phyloP scores from a whole-genome alignment of 2,888 invertebrate species.

The Pantelozetes paolii region DNA sequence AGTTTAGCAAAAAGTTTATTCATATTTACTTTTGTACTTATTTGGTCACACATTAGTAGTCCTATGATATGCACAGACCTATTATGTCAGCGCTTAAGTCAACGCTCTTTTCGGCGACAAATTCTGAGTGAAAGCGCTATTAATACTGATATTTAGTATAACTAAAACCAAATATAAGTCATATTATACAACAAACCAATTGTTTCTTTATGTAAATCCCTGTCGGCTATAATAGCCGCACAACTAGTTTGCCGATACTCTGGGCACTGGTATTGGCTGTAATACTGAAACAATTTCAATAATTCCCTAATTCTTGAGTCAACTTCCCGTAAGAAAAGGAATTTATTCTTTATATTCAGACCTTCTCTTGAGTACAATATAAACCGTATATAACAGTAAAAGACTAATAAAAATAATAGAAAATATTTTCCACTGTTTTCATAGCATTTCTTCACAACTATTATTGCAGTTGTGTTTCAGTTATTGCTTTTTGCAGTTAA shows the following conservation, averaged over 20 bases:
- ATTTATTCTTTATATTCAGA: not conserved
- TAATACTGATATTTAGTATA: not conserved
- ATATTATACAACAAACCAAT: not conserved
- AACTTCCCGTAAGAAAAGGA: constrained; percentile 1
- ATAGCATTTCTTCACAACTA: not conserved
- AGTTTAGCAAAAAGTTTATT: not conserved
- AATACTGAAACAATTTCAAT: not conserved
- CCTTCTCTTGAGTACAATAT: not conserved
- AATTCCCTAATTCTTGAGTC: constrained; percentile 22
- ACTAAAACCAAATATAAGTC: not conserved
- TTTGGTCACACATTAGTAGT: constrained; percentile 11
- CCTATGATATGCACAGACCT: not conserved
- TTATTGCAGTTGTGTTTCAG: not conserved
- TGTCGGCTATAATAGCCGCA: not conserved
- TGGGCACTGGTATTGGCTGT: not conserved
- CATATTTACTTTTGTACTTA: constrained; percentile 13
- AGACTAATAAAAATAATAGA: constrained; percentile 5
- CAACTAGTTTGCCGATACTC: not conserved
- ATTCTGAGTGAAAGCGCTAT: not conserved
- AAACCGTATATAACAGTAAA: not conserved
- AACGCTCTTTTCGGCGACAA: not conserved
- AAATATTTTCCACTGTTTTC: not conserved
- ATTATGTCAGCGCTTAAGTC: too few species aligned
- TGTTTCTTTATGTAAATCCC: constrained; percentile 31
- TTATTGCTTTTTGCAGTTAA: not conserved